A percentile compares a stretch with the other conserved stretches of the same genome.
These are phyloP conservation scores for Dichetophora obliterata DNA, from an alignment of 2,888 invertebrate species.

Conservation along the genomic window DNA sequence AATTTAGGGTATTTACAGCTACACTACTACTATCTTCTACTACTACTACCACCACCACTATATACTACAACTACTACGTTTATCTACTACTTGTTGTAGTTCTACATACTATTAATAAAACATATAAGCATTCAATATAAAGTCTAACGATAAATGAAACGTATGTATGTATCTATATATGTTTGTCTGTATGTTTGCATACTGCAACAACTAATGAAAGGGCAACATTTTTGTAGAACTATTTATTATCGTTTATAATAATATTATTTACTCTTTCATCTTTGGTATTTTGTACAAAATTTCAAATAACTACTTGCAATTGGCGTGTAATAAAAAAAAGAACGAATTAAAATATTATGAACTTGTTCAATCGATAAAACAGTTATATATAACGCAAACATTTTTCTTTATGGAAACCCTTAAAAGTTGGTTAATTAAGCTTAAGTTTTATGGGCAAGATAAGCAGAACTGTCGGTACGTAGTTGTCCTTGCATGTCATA, in stretches of 20 bases:
- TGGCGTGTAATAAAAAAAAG: too few relatives aligned
- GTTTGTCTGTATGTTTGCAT: slow-evolving; percentile 42
- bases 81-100: neutral
- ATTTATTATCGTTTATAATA: neutral
- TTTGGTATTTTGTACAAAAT: slow-evolving; percentile 51
- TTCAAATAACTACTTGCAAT: slow-evolving; percentile 31
- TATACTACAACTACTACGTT: neutral
- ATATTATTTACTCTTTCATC: slow-evolving; percentile 40
- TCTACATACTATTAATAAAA: neutral
- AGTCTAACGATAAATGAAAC: neutral
- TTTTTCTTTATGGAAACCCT: too few relatives aligned
- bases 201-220: slow-evolving; percentile 48
- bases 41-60: neutral
- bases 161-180: neutral
- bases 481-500: too few relatives aligned
- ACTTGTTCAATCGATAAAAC: too few relatives aligned
- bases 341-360: too few relatives aligned
- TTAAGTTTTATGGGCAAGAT: too few relatives aligned
- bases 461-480: too few relatives aligned
- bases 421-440: too few relatives aligned
- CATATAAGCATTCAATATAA: neutral
- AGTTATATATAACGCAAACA: too few relatives aligned
- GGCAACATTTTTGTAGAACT: slow-evolving; percentile 17
- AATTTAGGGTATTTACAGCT: slow-evolving; percentile 72
- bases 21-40: slow-evolving; percentile 22